Conservation (phyloP, 1,140 invertebrate genomes). For the Homalodisca vitripennis region DNA sequence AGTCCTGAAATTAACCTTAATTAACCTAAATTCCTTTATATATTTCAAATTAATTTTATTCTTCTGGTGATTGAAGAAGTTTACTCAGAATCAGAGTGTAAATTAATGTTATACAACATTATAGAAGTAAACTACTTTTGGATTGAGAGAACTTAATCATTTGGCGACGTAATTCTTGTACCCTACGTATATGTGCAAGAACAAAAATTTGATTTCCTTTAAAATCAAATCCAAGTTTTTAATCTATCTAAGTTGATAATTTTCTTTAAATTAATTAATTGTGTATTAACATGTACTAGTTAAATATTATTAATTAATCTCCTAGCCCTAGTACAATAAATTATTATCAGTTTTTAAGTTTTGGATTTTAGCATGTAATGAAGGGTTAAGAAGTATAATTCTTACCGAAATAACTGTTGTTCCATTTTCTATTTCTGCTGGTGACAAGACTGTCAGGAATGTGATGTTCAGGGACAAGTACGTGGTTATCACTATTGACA, state of each 20-base stretch:
- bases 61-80: too few relatives aligned
- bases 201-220: too few relatives aligned
- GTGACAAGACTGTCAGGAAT: constrained; percentile 3
- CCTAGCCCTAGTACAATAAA: neutral
- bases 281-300: neutral
- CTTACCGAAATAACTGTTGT: neutral
- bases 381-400: neutral
- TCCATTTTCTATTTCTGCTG: constrained; percentile 2
- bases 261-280: neutral
- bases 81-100: too few relatives aligned
- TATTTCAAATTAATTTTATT: too few relatives aligned
- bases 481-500: neutral
- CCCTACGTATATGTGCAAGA: too few relatives aligned
- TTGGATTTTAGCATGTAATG: neutral
- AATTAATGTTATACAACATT: too few relatives aligned
- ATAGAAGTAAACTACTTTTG: too few relatives aligned
- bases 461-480: constrained; percentile 1
- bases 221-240: neutral
- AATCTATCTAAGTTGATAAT: neutral
- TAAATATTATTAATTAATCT: neutral
- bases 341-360: neutral
- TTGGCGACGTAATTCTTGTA: too few relatives aligned
- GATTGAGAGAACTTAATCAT: too few relatives aligned
- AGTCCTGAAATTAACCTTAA: neutral
- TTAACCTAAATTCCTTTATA: too few relatives aligned